Conservation (phyloP, 2,113 vertebrate genomes). For the Zingel zingel region DNA sequence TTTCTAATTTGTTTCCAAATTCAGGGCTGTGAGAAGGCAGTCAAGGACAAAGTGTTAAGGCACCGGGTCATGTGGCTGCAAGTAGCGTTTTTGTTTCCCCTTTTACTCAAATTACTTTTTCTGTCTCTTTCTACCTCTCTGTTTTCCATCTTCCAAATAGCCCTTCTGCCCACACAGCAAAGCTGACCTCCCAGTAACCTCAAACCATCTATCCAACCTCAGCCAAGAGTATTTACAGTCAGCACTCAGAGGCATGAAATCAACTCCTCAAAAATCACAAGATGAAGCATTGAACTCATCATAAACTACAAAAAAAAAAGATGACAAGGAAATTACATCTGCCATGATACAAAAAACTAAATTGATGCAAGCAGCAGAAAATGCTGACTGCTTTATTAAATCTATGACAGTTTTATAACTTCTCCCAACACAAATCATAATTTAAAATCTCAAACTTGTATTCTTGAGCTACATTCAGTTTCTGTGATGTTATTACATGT, state of each 20-base stretch:
- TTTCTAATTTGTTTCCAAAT: conserved; percentile 77
- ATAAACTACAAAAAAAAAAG: conserved; percentile 4
- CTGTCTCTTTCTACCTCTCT: neutral
- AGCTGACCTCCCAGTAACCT: conserved; percentile 66
- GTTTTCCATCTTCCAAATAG: conserved; percentile 47
- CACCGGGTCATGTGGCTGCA: conserved; percentile 42
- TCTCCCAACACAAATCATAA: conserved; percentile 1
- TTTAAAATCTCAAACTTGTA: conserved; percentile 13
- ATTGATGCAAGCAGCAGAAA: neutral
- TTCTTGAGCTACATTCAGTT: conserved; percentile 11
- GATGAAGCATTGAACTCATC: conserved; percentile 19
- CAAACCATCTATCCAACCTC: conserved; percentile 35
- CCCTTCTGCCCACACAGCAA: conserved; percentile 24
- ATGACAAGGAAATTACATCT: neutral
- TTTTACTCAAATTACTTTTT: conserved; percentile 18
- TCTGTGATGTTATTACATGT: conserved; percentile 21
- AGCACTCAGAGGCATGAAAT: conserved; percentile 40
- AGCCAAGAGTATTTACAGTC: conserved; percentile 41
- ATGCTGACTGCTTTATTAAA: conserved; percentile 12
- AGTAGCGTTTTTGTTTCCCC: conserved; percentile 16
- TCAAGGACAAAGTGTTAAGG: conserved; percentile 62
- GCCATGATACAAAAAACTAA: neutral
- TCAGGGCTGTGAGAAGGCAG: conserved; percentile 35
- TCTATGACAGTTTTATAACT: neutral
- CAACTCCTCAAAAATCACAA: conserved; percentile 25